Conservation (phyloP, 2,113 vertebrate species). For the Bujurquina vittata region DNA sequence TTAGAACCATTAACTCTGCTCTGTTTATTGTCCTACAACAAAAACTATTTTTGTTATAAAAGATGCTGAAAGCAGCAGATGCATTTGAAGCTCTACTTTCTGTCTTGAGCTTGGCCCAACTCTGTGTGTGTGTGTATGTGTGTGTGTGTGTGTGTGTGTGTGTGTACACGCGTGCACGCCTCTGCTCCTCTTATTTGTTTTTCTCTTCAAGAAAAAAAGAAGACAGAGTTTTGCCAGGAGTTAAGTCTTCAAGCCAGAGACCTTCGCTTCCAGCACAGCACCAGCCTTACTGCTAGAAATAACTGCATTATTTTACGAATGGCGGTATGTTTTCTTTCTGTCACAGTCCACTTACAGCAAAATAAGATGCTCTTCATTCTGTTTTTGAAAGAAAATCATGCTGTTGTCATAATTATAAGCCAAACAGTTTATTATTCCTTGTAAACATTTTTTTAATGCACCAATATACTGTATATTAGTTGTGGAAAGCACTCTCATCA, state of each 20-base stretch:
- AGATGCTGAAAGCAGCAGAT: not conserved
- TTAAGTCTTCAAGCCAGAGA: slow-evolving; percentile 94
- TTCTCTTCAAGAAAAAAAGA: slow-evolving; percentile 88
- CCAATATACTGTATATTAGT: too few species aligned
- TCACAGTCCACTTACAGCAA: accelerated
- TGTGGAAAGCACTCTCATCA: not conserved
- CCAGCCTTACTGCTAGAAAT: slow-evolving; percentile 90
- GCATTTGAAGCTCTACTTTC: not conserved
- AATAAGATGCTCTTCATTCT: accelerated
- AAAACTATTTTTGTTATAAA: not conserved
- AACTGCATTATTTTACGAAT: slow-evolving; percentile 94
- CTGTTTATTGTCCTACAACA: not conserved
- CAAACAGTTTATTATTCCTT: not conserved
- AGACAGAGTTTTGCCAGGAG: slow-evolving; percentile 94
- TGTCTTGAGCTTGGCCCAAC: not conserved
- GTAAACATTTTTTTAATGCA: not conserved
- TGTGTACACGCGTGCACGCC: too few species aligned
- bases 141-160: too few species aligned
- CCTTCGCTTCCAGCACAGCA: slow-evolving; percentile 92
- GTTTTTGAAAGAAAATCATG: not conserved
- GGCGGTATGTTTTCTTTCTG: slow-evolving; percentile 82
- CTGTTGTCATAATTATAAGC: not conserved
- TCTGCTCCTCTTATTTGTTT: not conserved
- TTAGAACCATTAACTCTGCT: not conserved
- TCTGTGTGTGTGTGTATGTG: not conserved